These are phyloP conservation scores for Malurus leucopterus DNA, from an alignment of 2,797 vertebrate species.

Conservation along the genomic window DNA sequence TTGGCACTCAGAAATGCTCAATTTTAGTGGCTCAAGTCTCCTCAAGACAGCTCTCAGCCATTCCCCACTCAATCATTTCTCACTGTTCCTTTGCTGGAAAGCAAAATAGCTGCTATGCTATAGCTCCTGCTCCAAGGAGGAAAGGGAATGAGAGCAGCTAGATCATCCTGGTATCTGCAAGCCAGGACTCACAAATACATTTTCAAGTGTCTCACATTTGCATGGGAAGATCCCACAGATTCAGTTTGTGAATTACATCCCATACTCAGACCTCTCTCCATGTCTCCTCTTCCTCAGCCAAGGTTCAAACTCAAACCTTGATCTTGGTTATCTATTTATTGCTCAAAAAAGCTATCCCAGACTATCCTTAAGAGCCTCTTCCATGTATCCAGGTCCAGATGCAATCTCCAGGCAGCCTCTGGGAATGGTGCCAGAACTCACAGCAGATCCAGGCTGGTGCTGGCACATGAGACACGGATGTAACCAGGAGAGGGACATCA, in stretches of 20 bases:
- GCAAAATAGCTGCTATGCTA: neutral
- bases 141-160: neutral
- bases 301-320: neutral
- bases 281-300: neutral
- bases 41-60: accelerated
- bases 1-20: neutral
- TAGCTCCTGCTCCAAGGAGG: neutral
- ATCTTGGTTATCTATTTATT: neutral
- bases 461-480: accelerated
- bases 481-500: neutral
- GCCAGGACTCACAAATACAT: neutral
- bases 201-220: neutral
- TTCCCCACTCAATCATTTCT: neutral
- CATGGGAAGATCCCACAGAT: neutral
- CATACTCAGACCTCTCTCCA: neutral
- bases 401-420: neutral
- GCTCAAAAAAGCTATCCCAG: neutral
- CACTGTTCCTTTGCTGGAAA: neutral
- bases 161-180: neutral
- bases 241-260: neutral
- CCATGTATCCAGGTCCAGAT: neutral
- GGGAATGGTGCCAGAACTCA: neutral
- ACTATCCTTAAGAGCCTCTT: neutral
- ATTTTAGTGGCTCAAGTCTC: neutral
- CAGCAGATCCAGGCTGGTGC: neutral